Evolutionary conservation across 2,797 vertebrate species (phyloP).

Genomic region (Artibeus lituratus): DNA sequence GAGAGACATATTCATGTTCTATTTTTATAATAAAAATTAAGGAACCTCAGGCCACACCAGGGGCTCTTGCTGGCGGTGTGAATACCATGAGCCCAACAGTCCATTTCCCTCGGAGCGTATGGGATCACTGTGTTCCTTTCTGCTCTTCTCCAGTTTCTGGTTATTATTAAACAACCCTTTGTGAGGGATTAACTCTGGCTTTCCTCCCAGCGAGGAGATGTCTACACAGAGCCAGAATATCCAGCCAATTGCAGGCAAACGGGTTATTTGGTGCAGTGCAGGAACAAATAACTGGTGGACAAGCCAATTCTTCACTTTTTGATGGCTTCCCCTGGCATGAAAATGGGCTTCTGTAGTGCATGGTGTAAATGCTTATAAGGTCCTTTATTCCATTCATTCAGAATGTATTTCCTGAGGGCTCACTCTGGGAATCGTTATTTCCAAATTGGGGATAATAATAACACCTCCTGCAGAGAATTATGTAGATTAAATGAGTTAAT

Average conservation of each 20-base stretch:
- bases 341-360: not conserved
- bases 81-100: not conserved
- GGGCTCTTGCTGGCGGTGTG: not conserved
- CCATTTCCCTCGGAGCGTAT: constrained; percentile 18
- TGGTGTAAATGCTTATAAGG: not conserved
- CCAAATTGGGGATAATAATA: constrained; percentile 39
- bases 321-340: constrained; percentile 46
- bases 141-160: constrained; percentile 58
- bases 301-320: constrained; percentile 35
- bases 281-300: constrained; percentile 40
- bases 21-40: constrained; percentile 62
- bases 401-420: constrained; percentile 57
- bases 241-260: constrained; percentile 43
- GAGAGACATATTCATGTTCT: constrained; percentile 43
- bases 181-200: constrained; percentile 65
- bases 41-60: constrained; percentile 27
- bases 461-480: constrained; percentile 30
- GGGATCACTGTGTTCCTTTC: constrained; percentile 49
- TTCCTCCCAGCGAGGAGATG: constrained; percentile 47
- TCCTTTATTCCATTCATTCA: constrained; percentile 59
- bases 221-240: constrained; percentile 58
- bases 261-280: constrained; percentile 45
- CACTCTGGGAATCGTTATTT: constrained; percentile 49
- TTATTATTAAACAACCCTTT: constrained; percentile 68
- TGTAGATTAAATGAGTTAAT: constrained; percentile 53